phyloP scores from a whole-genome alignment of 1,140 invertebrate genomes.

The Penaeus japonicus region DNA sequence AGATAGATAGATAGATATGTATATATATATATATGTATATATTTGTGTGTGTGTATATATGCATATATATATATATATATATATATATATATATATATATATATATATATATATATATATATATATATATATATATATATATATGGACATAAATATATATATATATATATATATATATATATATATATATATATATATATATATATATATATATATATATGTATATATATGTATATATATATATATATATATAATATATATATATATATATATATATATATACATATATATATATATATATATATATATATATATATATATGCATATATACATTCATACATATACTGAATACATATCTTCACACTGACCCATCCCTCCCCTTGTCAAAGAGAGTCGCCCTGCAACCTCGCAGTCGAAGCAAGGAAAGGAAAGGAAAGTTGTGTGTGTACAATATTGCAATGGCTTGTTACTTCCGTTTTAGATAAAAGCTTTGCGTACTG shows the following conservation, averaged over 20 bases:
- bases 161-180: background rate
- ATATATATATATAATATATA: too few species aligned
- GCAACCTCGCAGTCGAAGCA: too few species aligned
- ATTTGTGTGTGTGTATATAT: background rate
- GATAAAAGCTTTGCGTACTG: too few species aligned
- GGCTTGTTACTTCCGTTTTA: too few species aligned
- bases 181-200: background rate
- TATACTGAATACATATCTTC: too few species aligned
- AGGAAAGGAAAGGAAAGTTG: background rate
- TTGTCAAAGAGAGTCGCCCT: too few species aligned
- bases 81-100: background rate
- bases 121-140: background rate
- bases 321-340: background rate
- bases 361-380: too few species aligned
- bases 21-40: background rate
- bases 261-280: too few species aligned
- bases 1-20: too few species aligned
- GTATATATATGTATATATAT: background rate
- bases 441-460: too few species aligned
- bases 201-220: background rate
- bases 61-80: background rate
- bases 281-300: too few species aligned
- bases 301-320: too few species aligned
- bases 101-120: background rate
- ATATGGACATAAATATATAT: background rate